These are phyloP conservation scores for Opisthograptis luteolata DNA, from an alignment of 2,888 invertebrate genomes.

Conservation along the genomic window DNA sequence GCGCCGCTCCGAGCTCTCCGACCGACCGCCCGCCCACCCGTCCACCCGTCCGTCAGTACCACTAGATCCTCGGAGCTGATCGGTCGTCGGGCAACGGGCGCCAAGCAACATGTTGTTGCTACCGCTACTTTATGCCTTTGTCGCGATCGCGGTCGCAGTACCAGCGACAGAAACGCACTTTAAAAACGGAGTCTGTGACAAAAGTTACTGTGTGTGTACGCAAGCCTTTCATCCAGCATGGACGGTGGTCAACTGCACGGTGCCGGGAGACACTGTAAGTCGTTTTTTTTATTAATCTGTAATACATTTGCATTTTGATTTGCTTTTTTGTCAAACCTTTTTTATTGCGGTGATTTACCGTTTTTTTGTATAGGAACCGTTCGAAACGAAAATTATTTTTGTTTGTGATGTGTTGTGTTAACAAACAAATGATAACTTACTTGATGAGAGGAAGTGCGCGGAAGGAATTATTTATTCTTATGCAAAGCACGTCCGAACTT, in stretches of 20 bases:
- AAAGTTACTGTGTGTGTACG: slow-evolving; percentile 84
- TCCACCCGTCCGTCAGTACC: slow-evolving; percentile 14
- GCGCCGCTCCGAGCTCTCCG: too few relatives aligned
- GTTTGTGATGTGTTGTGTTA: slow-evolving; percentile 35
- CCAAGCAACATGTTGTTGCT: slow-evolving; percentile 73
- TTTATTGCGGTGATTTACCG: slow-evolving; percentile 3
- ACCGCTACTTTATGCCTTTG: slow-evolving; percentile 80
- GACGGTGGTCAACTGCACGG: slow-evolving; percentile 87
- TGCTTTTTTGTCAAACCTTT: slow-evolving; percentile 8
- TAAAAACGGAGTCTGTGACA: slow-evolving; percentile 72
- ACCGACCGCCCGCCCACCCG: too few relatives aligned
- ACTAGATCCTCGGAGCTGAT: slow-evolving; percentile 44
- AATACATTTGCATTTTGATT: not conserved
- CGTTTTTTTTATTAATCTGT: too few relatives aligned
- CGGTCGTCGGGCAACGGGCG: slow-evolving; percentile 51
- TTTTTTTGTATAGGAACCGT: slow-evolving; percentile 10
- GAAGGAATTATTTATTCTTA: slow-evolving; percentile 46
- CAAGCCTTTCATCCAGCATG: slow-evolving; percentile 83
- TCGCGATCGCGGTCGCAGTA: slow-evolving; percentile 70
- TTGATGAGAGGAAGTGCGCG: slow-evolving; percentile 42
- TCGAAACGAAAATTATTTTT: slow-evolving; percentile 27
- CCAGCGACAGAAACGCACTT: too few relatives aligned
- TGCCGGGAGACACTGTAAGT: slow-evolving; percentile 83
- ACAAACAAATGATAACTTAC: slow-evolving; percentile 37
- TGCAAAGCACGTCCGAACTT: slow-evolving; percentile 46